A percentile compares a stretch with the other conserved stretches of the same genome.
Conservation (phyloP, 2,113 vertebrate species). For the Hyperopisus bebe region DNA sequence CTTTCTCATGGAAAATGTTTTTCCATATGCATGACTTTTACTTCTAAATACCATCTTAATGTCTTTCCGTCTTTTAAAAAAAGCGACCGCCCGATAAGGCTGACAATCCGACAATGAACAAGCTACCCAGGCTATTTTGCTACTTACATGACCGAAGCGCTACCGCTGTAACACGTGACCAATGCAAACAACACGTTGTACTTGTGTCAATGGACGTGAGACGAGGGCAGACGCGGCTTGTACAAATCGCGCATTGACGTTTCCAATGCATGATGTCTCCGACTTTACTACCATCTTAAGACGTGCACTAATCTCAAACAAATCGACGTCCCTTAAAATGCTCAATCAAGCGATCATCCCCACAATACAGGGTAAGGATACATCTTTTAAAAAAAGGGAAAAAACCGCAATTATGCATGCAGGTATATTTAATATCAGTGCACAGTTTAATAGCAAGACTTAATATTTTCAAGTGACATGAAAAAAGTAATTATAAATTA, state of each 20-base stretch:
- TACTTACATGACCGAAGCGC: neutral
- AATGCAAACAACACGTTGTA: neutral
- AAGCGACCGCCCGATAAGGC: neutral
- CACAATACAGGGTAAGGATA: neutral
- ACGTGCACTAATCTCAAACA: neutral
- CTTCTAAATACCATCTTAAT: neutral
- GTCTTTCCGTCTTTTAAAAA: neutral
- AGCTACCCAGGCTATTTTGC: neutral
- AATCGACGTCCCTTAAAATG: neutral
- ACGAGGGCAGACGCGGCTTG: neutral
- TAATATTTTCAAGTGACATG: neutral
- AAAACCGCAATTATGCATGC: neutral
- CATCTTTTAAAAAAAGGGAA: neutral
- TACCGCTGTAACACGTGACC: neutral
- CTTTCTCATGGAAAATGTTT: neutral
- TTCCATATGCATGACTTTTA: neutral
- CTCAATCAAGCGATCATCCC: neutral
- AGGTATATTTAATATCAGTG: neutral
- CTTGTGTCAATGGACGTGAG: neutral
- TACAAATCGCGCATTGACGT: neutral
- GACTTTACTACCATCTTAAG: neutral
- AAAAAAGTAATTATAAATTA: conserved; percentile 10
- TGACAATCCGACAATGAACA: neutral
- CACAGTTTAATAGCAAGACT: conserved; percentile 5
- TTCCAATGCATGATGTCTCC: neutral